phyloP scores from a whole-genome alignment of 2,797 vertebrate genomes.

The Poeciliopsis paucimaculata region DNA sequence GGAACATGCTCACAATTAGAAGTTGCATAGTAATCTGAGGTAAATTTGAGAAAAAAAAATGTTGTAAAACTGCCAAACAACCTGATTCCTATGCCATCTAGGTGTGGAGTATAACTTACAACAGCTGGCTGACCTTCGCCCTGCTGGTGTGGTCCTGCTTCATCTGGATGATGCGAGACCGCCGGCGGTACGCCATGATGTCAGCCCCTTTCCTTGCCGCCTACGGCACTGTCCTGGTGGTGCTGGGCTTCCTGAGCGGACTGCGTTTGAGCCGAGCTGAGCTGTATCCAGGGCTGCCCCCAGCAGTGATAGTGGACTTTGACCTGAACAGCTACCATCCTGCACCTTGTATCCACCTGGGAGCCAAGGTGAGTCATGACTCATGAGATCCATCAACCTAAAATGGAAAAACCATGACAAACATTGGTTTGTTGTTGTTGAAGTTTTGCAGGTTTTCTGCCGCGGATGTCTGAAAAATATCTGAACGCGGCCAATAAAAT shows the following conservation, averaged over 20 bases:
- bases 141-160: conserved; percentile 85
- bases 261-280: conserved; percentile 79
- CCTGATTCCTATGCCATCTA: background rate
- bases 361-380: conserved; percentile 72
- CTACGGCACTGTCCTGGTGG: conserved; percentile 82
- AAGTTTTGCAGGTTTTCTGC: background rate
- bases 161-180: conserved; percentile 82
- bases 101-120: conserved; percentile 84
- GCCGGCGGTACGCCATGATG: conserved; percentile 80
- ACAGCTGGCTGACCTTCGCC: conserved; percentile 82
- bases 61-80: background rate
- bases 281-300: conserved; percentile 76
- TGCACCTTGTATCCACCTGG: conserved; percentile 80
- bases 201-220: conserved; percentile 86
- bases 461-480: background rate
- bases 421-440: background rate
- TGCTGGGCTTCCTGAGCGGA: conserved; percentile 79
- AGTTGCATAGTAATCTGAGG: background rate
- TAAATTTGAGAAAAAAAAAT: background rate
- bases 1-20: background rate
- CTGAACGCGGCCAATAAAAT: background rate
- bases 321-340: conserved; percentile 77
- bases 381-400: background rate
- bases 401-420: background rate
- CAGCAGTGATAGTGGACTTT: conserved; percentile 79